A percentile compares a stretch with the other conserved stretches of the same genome.
Conservation (phyloP, 2,797 vertebrate genomes). For the Micromesistius poutassou region DNA sequence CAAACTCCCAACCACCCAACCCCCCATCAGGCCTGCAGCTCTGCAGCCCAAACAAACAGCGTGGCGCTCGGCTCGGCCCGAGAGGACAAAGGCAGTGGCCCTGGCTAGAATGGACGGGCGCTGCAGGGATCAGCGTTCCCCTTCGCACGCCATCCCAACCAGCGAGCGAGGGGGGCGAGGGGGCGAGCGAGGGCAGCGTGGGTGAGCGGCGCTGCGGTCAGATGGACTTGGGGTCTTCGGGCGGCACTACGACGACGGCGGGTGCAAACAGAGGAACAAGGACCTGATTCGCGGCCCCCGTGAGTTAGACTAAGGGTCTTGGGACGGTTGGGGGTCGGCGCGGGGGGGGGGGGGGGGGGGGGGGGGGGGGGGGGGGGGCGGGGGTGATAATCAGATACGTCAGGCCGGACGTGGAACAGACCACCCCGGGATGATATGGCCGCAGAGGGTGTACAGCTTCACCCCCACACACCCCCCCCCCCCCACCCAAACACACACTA, state of each 20-base stretch:
- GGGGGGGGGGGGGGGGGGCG: slow-evolving; percentile 30
- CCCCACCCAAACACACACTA: slow-evolving; percentile 36
- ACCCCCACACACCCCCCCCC: slow-evolving; percentile 11
- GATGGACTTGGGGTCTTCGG: slow-evolving; percentile 11
- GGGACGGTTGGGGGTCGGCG: slow-evolving; percentile 33
- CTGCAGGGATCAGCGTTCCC: slow-evolving; percentile 15
- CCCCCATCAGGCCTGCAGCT: neutral
- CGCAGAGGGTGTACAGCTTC: slow-evolving; percentile 63
- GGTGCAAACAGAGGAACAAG: too few relatives aligned
- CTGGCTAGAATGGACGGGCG: neutral
- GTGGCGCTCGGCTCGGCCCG: neutral
- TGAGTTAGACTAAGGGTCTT: slow-evolving; percentile 55
- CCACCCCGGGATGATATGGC: slow-evolving; percentile 61
- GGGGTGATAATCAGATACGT: slow-evolving; percentile 65
- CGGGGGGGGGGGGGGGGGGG: slow-evolving; percentile 41
- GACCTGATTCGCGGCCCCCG: slow-evolving; percentile 30
- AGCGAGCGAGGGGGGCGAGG: too few relatives aligned
- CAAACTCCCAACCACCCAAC: neutral
- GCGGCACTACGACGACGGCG: too few relatives aligned
- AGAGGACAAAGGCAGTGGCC: neutral
- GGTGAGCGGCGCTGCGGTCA: slow-evolving; percentile 17
- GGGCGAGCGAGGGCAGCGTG: too few relatives aligned
- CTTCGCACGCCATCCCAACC: neutral
- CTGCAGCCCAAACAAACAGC: neutral
- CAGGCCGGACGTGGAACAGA: slow-evolving; percentile 63